Conservation (phyloP, 2,888 invertebrate species). For the Caenorhabditis panamensis region DNA sequence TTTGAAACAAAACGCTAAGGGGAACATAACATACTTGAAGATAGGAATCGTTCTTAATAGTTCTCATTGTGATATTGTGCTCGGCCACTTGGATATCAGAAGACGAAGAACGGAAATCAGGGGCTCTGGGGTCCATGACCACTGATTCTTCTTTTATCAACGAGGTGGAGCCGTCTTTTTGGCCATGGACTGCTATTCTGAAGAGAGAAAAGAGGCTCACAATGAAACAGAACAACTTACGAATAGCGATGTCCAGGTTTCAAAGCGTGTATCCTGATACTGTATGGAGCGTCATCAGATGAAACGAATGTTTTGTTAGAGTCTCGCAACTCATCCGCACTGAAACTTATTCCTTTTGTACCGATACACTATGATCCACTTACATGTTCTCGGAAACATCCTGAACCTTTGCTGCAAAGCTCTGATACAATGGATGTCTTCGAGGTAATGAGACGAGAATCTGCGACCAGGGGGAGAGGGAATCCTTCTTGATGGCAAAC, state of each 20-base stretch:
- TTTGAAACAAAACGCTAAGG: no score
- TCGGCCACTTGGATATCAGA: constrained; percentile 70
- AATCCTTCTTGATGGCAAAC: constrained; percentile 73
- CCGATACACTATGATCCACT: constrained; percentile 1
- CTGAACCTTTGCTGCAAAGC: constrained; percentile 77
- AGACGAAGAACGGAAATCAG: constrained; percentile 67
- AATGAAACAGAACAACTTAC: constrained; percentile 46
- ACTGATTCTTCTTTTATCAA: constrained; percentile 78
- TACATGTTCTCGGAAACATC: constrained; percentile 72
- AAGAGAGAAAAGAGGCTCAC: constrained; percentile 8
- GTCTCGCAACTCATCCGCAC: constrained; percentile 72
- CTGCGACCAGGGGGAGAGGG: constrained; percentile 72
- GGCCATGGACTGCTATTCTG: constrained; percentile 77
- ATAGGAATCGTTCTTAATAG: constrained; percentile 74
- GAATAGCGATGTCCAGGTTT: constrained; percentile 78
- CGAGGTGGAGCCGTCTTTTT: constrained; percentile 71
- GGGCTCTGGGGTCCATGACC: constrained; percentile 76
- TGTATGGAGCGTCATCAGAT: constrained; percentile 69
- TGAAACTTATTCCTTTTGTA: no score
- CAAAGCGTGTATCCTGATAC: constrained; percentile 76
- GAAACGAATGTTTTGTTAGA: constrained; percentile 77
- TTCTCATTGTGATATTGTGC: constrained; percentile 78
- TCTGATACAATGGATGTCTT: constrained; percentile 70
- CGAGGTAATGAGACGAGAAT: constrained; percentile 74
- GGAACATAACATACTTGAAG: constrained; percentile 69